Conservation (phyloP, 2,113 vertebrate species). For the Lamprotornis superbus region DNA sequence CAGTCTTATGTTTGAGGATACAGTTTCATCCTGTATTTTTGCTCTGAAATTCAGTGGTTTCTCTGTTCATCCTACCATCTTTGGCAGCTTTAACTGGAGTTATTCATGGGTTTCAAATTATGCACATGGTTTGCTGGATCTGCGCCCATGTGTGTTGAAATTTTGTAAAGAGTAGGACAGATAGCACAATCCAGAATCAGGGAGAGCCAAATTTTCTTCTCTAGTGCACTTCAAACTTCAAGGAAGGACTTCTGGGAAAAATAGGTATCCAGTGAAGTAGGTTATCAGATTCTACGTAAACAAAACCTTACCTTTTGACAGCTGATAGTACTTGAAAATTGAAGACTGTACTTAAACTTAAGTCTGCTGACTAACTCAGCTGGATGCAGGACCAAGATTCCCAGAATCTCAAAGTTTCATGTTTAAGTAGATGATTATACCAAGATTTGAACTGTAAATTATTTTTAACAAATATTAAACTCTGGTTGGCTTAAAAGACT, state of each 20-base stretch:
- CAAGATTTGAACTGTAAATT: not conserved
- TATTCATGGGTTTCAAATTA: conserved; percentile 46
- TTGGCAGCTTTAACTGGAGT: conserved; percentile 46
- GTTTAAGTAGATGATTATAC: not conserved
- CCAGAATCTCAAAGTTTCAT: not conserved
- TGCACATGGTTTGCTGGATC: conserved; percentile 46
- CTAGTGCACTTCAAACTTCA: not conserved
- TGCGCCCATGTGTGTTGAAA: not conserved
- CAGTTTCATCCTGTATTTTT: conserved; percentile 21
- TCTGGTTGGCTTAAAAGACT: conserved; percentile 13
- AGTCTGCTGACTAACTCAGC: not conserved
- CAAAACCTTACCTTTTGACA: not conserved
- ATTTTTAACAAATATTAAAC: not conserved
- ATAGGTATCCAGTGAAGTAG: not conserved
- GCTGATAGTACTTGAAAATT: not conserved
- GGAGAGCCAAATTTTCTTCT: not conserved
- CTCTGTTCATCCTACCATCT: conserved; percentile 45
- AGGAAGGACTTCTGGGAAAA: not conserved
- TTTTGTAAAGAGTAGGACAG: not conserved
- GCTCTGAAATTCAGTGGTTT: conserved; percentile 19
- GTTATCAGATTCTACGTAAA: not conserved
- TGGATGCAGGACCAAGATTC: conserved; percentile 2
- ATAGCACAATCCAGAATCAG: not conserved
- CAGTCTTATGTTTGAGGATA: conserved; percentile 4
- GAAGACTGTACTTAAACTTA: not conserved